phyloP scores from a whole-genome alignment of 2,888 invertebrate genomes.

The Drosophila multiciliata region DNA sequence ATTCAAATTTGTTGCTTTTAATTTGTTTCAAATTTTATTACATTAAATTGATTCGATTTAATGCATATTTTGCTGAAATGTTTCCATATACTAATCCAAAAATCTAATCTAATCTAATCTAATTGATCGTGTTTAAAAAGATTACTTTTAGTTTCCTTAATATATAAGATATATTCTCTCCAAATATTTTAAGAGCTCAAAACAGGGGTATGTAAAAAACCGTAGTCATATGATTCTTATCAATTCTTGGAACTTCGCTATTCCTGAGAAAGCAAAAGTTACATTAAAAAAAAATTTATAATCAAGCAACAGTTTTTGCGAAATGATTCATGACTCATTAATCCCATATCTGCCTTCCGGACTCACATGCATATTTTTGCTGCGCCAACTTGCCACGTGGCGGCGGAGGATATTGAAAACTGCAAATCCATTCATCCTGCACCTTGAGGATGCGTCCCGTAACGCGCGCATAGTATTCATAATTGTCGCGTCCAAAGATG shows the following conservation, averaged over 20 bases:
- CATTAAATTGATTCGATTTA: neutral
- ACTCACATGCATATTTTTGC: slow-evolving; percentile 89
- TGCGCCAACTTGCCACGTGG: slow-evolving; percentile 88
- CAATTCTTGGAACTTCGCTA: neutral
- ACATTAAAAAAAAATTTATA: neutral
- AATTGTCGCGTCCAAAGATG: slow-evolving; percentile 96
- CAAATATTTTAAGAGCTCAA: neutral
- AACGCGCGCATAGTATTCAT: slow-evolving; percentile 97
- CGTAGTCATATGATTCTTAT: neutral
- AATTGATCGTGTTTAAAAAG: too few species aligned
- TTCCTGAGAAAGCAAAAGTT: neutral
- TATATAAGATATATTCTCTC: neutral
- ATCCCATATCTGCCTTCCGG: neutral
- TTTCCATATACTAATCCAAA: neutral
- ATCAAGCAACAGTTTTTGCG: neutral
- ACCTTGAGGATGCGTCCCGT: slow-evolving; percentile 96
- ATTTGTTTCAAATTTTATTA: neutral
- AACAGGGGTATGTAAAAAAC: neutral
- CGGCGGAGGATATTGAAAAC: slow-evolving; percentile 94
- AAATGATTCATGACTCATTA: neutral
- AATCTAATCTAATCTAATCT: neutral
- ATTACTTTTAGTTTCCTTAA: too few species aligned
- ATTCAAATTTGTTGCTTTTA: neutral
- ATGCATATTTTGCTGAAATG: neutral
- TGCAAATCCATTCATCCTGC: slow-evolving; percentile 98